Evolutionary conservation across 2,797 vertebrate species (phyloP).

Genomic region (Knipowitschia caucasica): DNA sequence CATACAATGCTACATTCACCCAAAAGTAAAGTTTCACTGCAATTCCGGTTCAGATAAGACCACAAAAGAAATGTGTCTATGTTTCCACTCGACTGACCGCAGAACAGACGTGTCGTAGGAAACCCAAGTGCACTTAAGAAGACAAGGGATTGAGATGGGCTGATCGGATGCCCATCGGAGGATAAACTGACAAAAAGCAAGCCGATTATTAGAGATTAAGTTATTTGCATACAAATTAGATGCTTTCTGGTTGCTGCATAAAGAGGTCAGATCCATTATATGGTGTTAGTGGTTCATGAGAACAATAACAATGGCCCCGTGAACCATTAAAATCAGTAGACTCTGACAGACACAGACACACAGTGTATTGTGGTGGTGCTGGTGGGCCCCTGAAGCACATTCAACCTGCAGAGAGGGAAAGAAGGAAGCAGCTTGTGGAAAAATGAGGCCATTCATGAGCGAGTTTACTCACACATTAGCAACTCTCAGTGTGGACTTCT

Average conservation of each 20-base stretch:
- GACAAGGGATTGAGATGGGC: constrained; percentile 51
- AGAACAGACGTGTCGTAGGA: constrained; percentile 26
- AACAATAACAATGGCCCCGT: constrained; percentile 47
- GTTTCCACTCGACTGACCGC: constrained; percentile 20
- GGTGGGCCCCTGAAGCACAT: constrained; percentile 23
- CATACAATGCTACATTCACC: constrained; percentile 50
- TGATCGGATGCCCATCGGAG: constrained; percentile 50
- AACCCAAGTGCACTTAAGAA: constrained; percentile 59
- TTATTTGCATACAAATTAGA: constrained; percentile 69
- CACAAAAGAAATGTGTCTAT: too few species aligned
- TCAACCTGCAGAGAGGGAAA: constrained; percentile 52
- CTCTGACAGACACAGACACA: constrained; percentile 10
- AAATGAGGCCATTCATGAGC: constrained; percentile 49
- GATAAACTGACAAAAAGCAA: constrained; percentile 64
- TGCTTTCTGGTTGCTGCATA: constrained; percentile 40
- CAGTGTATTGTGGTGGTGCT: constrained; percentile 29
- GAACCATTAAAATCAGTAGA: constrained; percentile 16
- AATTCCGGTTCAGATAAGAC: too few species aligned
- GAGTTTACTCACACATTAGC: constrained; percentile 56
- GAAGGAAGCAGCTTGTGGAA: constrained; percentile 40
- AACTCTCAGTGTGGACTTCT: constrained; percentile 36
- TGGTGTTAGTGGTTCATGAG: constrained; percentile 23
- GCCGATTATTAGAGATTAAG: constrained; percentile 74
- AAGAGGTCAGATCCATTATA: constrained; percentile 43
- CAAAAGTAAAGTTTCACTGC: too few species aligned